A percentile compares a stretch with the other conserved stretches of the same genome.
Evolutionary conservation across 2,888 invertebrate genomes (phyloP).

Genomic region (Xanthia icteritia): DNA sequence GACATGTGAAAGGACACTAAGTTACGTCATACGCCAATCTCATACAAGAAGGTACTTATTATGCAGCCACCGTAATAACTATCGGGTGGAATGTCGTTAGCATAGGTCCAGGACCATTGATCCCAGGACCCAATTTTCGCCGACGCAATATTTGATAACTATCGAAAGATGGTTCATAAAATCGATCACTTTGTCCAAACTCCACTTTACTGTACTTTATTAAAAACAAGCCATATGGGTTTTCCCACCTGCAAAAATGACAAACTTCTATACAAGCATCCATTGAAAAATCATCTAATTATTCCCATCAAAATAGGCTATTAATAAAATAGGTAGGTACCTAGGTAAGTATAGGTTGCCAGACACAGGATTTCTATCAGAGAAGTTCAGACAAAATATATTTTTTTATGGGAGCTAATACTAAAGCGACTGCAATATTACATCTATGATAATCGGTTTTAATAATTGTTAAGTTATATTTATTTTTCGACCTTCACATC

Average conservation of each 20-base stretch:
- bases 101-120: not conserved
- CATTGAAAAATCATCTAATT: not conserved
- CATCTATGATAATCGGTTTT: conserved; percentile 3
- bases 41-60: too few species aligned
- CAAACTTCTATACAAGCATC: not conserved
- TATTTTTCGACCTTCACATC: conserved; percentile 20
- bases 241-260: not conserved
- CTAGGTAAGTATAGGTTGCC: not conserved
- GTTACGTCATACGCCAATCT: too few species aligned
- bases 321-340: not conserved
- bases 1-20: too few species aligned
- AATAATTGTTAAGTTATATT: not conserved
- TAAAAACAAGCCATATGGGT: not conserved
- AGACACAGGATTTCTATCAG: not conserved
- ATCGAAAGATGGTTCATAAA: not conserved
- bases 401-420: not conserved
- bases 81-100: too few species aligned
- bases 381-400: too few species aligned
- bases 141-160: not conserved
- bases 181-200: not conserved
- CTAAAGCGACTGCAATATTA: conserved; percentile 2
- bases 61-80: too few species aligned
- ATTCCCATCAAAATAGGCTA: not conserved
- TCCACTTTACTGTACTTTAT: not conserved
- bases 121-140: not conserved